Evolutionary conservation across 2,113 vertebrate species (phyloP).

Genomic region (Dicrurus megarhynchus): DNA sequence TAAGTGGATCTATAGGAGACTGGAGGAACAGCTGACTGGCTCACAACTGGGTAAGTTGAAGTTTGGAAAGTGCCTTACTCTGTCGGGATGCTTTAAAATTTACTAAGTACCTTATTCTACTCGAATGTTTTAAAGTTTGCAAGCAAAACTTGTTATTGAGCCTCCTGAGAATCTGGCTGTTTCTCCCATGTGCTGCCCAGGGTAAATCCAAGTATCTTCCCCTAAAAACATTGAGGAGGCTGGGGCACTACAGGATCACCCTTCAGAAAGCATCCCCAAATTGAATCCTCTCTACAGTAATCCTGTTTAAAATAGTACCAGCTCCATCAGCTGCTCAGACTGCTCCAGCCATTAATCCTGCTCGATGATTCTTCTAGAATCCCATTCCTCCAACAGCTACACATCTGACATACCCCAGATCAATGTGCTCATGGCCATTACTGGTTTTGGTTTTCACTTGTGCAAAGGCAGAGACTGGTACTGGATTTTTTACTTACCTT

Average conservation of each 20-base stretch:
- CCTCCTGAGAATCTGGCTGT: neutral
- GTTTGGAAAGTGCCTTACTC: neutral
- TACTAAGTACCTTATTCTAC: neutral
- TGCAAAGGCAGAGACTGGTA: neutral
- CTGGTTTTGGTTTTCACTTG: neutral
- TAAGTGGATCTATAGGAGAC: neutral
- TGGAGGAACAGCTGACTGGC: neutral
- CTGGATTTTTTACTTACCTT: neutral
- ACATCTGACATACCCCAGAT: neutral
- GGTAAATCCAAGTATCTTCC: neutral
- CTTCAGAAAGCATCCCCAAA: neutral
- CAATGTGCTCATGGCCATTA: neutral
- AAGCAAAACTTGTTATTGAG: neutral
- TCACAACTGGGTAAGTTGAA: neutral
- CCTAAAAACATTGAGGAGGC: neutral
- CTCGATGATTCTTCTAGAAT: neutral
- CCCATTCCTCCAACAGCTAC: neutral
- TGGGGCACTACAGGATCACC: neutral
- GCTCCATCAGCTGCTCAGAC: neutral
- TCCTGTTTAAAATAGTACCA: neutral
- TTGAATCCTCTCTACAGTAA: neutral
- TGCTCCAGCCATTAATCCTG: neutral
- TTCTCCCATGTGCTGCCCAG: rapidly evolving
- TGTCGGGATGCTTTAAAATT: neutral
- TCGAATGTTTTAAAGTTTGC: neutral